phyloP scores from a whole-genome alignment of 2,888 invertebrate species.

The Tenthredo amoena region DNA sequence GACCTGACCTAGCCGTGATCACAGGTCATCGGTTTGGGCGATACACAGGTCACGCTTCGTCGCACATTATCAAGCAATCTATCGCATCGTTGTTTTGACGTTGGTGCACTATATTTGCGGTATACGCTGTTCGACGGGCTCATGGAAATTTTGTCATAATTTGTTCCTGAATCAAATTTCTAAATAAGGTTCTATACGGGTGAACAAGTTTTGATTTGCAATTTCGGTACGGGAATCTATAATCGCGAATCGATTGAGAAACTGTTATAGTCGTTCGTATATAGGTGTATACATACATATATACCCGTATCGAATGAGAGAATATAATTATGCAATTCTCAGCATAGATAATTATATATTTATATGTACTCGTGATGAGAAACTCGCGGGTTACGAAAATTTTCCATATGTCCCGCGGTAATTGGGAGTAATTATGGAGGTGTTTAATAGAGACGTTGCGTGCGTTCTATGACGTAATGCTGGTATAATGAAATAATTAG shows the following conservation, averaged over 20 bases:
- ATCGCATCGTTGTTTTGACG: conserved; percentile 38
- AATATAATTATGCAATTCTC: background rate
- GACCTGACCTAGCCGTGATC: conserved; percentile 35
- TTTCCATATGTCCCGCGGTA: background rate
- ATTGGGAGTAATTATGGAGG: conserved; percentile 14
- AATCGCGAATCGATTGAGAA: conserved; percentile 18
- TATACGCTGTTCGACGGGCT: conserved; percentile 15
- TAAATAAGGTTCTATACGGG: background rate
- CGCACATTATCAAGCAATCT: conserved; percentile 42
- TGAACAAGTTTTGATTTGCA: background rate
- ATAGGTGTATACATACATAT: background rate
- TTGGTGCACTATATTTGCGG: conserved; percentile 11
- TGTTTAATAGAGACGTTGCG: conserved; percentile 28
- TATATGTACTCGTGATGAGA: background rate
- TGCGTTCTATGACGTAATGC: conserved; percentile 7
- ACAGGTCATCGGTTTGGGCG: conserved; percentile 39
- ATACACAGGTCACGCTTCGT: conserved; percentile 40
- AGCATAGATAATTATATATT: background rate
- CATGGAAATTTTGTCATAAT: conserved; percentile 23
- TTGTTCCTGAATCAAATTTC: conserved; percentile 26
- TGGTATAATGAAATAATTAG: conserved; percentile 35
- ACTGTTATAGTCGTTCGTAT: background rate
- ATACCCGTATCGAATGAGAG: background rate
- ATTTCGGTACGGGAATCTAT: background rate
- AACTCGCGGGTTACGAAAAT: conserved; percentile 19